Conservation (phyloP, 1,140 invertebrate genomes). For the Drosophila obscura region DNA sequence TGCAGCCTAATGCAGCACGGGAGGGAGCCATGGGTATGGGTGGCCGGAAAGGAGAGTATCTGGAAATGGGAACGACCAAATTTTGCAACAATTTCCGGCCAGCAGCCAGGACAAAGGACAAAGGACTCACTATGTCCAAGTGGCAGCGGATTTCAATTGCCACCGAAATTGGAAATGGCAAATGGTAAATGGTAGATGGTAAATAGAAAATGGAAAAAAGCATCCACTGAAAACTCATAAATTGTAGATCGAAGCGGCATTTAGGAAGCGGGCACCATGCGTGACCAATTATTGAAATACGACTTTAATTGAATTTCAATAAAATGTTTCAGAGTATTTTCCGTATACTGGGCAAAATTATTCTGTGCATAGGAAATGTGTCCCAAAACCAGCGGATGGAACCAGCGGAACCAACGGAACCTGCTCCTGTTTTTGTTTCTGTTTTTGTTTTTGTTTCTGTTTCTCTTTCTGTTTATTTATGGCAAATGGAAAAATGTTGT, state of each 20-base stretch:
- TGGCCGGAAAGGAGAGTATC: constrained; percentile 6
- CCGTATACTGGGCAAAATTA: constrained; percentile 40
- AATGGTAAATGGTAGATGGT: not conserved
- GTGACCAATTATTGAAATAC: constrained; percentile 82
- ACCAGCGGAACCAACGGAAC: constrained; percentile 5
- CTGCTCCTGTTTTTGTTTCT: too few relatives aligned
- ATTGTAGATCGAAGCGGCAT: constrained; percentile 55
- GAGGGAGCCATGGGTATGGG: not conserved
- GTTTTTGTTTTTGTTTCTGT: too few relatives aligned
- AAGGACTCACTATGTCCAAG: constrained; percentile 45
- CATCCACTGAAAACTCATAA: constrained; percentile 72
- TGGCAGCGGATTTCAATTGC: constrained; percentile 75
- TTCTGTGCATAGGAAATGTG: not conserved
- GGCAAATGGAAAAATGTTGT: constrained; percentile 58
- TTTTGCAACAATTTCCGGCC: constrained; percentile 71
- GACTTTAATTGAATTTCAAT: constrained; percentile 83
- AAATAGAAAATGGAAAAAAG: constrained; percentile 14
- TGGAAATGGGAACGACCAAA: constrained; percentile 31
- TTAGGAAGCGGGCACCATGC: constrained; percentile 78
- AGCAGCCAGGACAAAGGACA: constrained; percentile 34
- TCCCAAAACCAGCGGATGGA: constrained; percentile 16
- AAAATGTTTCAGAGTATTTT: constrained; percentile 71
- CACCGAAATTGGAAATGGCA: constrained; percentile 2
- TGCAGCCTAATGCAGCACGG: constrained; percentile 73
- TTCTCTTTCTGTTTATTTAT: constrained; percentile 73